Conservation (phyloP, 2,888 invertebrate species). For the Euzetes globulus region DNA sequence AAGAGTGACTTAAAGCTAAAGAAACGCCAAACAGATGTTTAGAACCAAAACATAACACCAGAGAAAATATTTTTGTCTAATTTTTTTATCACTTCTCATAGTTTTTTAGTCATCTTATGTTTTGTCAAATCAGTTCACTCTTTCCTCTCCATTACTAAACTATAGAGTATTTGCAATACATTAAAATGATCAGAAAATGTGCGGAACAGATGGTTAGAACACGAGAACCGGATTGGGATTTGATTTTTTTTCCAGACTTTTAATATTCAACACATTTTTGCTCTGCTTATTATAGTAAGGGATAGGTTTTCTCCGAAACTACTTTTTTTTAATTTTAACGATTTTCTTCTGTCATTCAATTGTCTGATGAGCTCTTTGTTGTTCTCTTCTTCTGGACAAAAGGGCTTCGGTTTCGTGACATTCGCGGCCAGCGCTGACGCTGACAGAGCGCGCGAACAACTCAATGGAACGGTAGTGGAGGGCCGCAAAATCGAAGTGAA, state of each 20-base stretch:
- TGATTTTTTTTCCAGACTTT: background rate
- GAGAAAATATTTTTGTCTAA: constrained; percentile 12
- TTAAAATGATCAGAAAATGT: background rate
- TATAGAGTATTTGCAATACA: background rate
- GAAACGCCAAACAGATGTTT: constrained; percentile 19
- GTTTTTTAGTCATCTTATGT: background rate
- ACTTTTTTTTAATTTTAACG: background rate
- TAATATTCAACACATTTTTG: constrained; percentile 12
- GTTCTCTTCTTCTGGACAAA: constrained; percentile 65
- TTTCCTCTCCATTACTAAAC: background rate
- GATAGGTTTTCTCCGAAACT: background rate
- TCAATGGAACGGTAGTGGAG: constrained; percentile 99
- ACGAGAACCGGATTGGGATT: background rate
- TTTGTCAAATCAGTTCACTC: background rate
- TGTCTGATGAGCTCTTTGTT: constrained; percentile 49
- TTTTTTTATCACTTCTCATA: background rate
- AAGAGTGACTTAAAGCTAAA: background rate
- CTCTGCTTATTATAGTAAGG: background rate
- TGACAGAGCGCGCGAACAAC: constrained; percentile 99
- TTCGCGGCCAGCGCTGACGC: constrained; percentile 99
- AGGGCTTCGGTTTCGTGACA: constrained; percentile 99
- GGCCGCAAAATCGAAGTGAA: constrained; percentile 99
- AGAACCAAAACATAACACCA: background rate
- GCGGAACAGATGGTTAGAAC: background rate
- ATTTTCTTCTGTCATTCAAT: background rate